Evolutionary conservation across 2,113 vertebrate species (phyloP).

Genomic region (Plestiodon gilberti): DNA sequence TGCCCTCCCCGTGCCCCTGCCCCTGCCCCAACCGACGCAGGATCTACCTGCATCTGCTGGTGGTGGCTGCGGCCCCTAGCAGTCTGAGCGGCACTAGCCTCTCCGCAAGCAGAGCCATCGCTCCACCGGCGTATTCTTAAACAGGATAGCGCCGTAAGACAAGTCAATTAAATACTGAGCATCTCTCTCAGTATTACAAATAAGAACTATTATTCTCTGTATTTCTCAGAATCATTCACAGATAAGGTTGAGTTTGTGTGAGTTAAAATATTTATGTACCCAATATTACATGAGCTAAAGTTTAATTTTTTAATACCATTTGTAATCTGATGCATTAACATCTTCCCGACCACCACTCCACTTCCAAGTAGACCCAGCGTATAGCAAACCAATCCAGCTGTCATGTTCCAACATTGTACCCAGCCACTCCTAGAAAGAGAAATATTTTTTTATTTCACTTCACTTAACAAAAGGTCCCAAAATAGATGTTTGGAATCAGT

Average conservation of each 20-base stretch:
- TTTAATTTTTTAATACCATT: constrained; percentile 6
- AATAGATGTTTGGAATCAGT: background rate
- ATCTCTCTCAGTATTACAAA: background rate
- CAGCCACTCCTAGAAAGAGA: constrained; percentile 11
- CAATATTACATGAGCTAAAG: background rate
- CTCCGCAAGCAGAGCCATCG: too few relatives aligned
- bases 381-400: constrained; percentile 22
- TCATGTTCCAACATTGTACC: background rate
- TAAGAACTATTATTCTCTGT: background rate
- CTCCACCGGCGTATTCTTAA: too few relatives aligned
- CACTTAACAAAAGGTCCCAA: background rate
- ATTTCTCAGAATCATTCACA: background rate
- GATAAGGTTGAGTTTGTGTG: background rate
- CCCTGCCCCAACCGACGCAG: too few relatives aligned
- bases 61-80: too few relatives aligned
- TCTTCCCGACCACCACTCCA: background rate
- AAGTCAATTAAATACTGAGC: background rate
- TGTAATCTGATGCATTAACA: background rate
- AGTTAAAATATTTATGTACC: too few relatives aligned
- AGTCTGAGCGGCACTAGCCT: too few relatives aligned
- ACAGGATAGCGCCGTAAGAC: too few relatives aligned
- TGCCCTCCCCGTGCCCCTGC: too few relatives aligned
- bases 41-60: too few relatives aligned
- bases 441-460: background rate
- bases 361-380: background rate